Conservation (phyloP, 2,888 invertebrate genomes). For the Dastarcus helophoroides region DNA sequence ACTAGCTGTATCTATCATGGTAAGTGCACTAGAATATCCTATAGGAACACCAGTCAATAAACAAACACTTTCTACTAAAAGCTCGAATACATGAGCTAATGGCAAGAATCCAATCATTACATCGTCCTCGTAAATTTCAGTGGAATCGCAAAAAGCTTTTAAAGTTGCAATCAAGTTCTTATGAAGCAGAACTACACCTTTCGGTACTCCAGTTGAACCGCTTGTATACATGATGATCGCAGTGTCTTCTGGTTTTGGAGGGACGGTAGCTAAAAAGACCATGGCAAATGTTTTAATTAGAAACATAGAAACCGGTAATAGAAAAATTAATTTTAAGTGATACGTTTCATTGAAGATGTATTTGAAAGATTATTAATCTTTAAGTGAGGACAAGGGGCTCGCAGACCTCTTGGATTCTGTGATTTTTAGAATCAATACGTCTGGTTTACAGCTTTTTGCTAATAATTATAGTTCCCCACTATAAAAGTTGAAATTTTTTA, state of each 20-base stretch:
- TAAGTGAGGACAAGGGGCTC: no score
- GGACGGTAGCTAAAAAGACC: conserved; percentile 39
- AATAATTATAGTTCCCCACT: no score
- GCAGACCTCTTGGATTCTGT: no score
- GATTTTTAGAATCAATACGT: no score
- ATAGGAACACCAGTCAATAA: conserved; percentile 79
- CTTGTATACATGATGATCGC: conserved; percentile 99
- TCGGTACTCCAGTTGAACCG: conserved; percentile 92
- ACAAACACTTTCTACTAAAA: conserved; percentile 82
- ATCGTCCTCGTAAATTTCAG: conserved; percentile 61
- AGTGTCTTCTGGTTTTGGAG: conserved; percentile 62
- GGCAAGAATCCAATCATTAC: conserved; percentile 92
- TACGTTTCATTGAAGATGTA: no score
- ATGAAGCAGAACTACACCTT: conserved; percentile 77
- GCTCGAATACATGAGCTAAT: conserved; percentile 92
- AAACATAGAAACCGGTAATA: no score
- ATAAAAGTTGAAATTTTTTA: no score
- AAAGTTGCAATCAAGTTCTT: conserved; percentile 71
- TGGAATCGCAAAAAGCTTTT: conserved; percentile 69
- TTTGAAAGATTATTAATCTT: no score
- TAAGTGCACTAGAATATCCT: conserved; percentile 92
- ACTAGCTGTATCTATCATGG: conserved; percentile 84
- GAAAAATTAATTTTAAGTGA: no score
- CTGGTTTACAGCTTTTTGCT: no score
- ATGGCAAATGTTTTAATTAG: background rate